These are phyloP conservation scores for Eristalis pertinax DNA, from an alignment of 2,888 invertebrate genomes.

Conservation along the genomic window DNA sequence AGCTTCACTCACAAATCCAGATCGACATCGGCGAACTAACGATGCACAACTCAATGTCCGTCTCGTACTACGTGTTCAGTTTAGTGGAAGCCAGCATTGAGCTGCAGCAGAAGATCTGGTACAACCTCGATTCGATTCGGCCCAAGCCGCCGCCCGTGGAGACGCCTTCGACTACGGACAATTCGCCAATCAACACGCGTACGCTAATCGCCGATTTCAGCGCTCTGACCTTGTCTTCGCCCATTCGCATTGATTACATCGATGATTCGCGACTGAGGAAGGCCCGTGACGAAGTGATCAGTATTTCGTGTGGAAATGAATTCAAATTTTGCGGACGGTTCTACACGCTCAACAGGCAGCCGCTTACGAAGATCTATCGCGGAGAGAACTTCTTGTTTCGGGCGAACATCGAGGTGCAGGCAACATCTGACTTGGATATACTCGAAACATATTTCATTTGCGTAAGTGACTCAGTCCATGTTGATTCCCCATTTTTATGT, in stretches of 20 bases:
- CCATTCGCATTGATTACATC: slow-evolving; percentile 79
- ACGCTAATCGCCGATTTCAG: slow-evolving; percentile 62
- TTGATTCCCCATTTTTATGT: not conserved
- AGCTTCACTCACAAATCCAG: slow-evolving; percentile 82
- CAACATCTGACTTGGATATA: slow-evolving; percentile 79
- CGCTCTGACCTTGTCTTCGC: slow-evolving; percentile 74
- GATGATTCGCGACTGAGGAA: slow-evolving; percentile 79
- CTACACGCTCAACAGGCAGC: slow-evolving; percentile 79
- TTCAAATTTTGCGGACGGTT: slow-evolving; percentile 80
- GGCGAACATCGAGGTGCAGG: slow-evolving; percentile 78
- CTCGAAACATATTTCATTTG: slow-evolving; percentile 81
- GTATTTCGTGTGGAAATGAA: slow-evolving; percentile 78
- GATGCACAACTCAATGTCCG: slow-evolving; percentile 78
- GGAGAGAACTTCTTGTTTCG: slow-evolving; percentile 81
- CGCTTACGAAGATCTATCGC: slow-evolving; percentile 78
- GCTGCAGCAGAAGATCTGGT: slow-evolving; percentile 79
- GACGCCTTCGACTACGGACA: slow-evolving; percentile 73
- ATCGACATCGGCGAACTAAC: slow-evolving; percentile 80
- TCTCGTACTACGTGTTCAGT: slow-evolving; percentile 80
- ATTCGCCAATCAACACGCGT: slow-evolving; percentile 77
- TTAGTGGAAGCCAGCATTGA: slow-evolving; percentile 79
- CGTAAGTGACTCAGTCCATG: slow-evolving; percentile 76
- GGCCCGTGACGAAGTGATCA: slow-evolving; percentile 78
- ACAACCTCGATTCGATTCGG: slow-evolving; percentile 78
- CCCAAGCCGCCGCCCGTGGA: slow-evolving; percentile 68